These are phyloP conservation scores for Anarsia innoxiella DNA, from an alignment of 2,888 invertebrate species.

Conservation along the genomic window DNA sequence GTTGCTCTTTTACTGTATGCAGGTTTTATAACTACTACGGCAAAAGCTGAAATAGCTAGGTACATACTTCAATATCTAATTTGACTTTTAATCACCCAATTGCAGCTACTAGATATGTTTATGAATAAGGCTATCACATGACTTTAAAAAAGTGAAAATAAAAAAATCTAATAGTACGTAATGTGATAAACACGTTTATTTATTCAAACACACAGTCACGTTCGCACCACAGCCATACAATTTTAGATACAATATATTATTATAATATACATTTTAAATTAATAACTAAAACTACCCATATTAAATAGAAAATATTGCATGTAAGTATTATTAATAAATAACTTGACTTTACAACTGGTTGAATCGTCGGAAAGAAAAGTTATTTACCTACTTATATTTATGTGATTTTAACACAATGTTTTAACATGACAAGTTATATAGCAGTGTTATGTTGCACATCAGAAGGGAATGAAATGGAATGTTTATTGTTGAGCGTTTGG, in stretches of 20 bases:
- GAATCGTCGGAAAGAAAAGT: constrained; percentile 12
- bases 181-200: constrained; percentile 68
- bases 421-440: too few species aligned
- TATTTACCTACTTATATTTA: too few species aligned
- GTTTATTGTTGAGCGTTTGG: constrained; percentile 59
- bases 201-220: constrained; percentile 44
- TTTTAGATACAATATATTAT: constrained; percentile 31
- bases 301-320: too few species aligned
- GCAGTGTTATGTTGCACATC: constrained; percentile 38
- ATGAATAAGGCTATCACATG: too few species aligned
- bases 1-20: too few species aligned
- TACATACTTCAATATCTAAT: too few species aligned
- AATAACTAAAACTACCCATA: constrained; percentile 11
- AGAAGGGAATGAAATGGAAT: constrained; percentile 47
- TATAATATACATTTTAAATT: constrained; percentile 18
- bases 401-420: too few species aligned
- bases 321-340: constrained; percentile 6
- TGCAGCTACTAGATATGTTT: too few species aligned
- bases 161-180: constrained; percentile 49
- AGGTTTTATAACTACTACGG: too few species aligned
- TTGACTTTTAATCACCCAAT: too few species aligned
- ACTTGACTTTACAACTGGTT: constrained; percentile 12
- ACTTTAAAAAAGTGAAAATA: constrained; percentile 21
- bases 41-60: too few species aligned
- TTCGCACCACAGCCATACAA: constrained; percentile 45